A percentile compares a stretch with the other conserved stretches of the same genome.
Evolutionary conservation across 1,140 invertebrate genomes (phyloP).

Genomic region (Tribolium castaneum): DNA sequence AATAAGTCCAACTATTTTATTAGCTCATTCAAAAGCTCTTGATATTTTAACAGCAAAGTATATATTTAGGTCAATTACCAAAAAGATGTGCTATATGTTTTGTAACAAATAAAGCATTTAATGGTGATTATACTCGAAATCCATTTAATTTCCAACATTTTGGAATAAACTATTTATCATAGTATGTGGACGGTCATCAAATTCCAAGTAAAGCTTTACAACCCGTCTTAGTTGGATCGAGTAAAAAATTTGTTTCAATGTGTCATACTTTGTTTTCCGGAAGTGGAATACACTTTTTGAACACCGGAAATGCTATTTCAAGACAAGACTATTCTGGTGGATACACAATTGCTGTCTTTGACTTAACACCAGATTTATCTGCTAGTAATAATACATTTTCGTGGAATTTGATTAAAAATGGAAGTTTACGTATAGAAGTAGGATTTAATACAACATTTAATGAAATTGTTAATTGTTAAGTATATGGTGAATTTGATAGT

Average conservation of each 20-base stretch:
- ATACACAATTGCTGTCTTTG: constrained; percentile 45
- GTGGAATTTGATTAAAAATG: no score
- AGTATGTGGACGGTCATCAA: constrained; percentile 61
- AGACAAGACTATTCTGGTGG: constrained; percentile 48
- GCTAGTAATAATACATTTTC: no score
- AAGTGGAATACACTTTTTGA: constrained; percentile 56
- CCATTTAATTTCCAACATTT: constrained; percentile 63
- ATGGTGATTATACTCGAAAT: constrained; percentile 51
- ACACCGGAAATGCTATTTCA: constrained; percentile 45
- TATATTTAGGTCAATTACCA: constrained; percentile 60
- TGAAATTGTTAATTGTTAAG: no score
- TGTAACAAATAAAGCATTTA: constrained; percentile 54
- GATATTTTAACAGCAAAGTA: no score
- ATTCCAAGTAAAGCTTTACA: constrained; percentile 51
- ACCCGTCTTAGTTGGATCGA: constrained; percentile 43
- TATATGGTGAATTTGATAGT: no score
- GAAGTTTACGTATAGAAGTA: no score
- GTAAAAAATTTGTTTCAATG: constrained; percentile 47
- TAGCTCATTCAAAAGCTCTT: no score
- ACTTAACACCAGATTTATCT: no score
- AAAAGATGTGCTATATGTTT: constrained; percentile 61
- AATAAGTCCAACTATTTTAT: no score
- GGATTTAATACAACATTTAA: no score
- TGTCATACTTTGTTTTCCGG: constrained; percentile 62
- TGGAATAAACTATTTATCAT: constrained; percentile 57